These are phyloP conservation scores for Ericerus pela DNA, from an alignment of 1,140 invertebrate species.

Conservation along the genomic window DNA sequence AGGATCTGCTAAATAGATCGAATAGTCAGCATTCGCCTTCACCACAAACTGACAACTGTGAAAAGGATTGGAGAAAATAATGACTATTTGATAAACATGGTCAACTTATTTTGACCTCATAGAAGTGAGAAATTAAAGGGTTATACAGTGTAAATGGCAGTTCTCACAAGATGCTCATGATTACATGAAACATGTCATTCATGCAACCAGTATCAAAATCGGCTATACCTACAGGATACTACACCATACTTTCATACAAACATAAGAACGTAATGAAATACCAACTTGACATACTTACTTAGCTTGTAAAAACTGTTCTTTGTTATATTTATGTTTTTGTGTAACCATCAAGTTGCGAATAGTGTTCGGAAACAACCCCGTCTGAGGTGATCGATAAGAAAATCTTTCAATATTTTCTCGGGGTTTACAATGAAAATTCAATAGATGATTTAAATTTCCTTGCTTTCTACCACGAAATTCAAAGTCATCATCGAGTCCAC, in stretches of 20 bases:
- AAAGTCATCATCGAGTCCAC: constrained; percentile 27
- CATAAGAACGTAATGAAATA: not conserved
- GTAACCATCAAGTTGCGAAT: constrained; percentile 26
- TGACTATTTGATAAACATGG: constrained; percentile 13
- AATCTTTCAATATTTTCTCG: constrained; percentile 30
- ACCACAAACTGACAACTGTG: constrained; percentile 90
- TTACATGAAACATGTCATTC: too few relatives aligned
- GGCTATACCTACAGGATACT: not conserved
- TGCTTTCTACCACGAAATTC: constrained; percentile 50
- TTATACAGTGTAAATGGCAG: not conserved
- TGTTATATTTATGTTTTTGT: constrained; percentile 60
- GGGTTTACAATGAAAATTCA: constrained; percentile 68
- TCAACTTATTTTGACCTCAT: not conserved
- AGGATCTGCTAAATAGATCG: constrained; percentile 58
- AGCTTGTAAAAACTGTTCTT: constrained; percentile 84
- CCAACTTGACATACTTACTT: constrained; percentile 45
- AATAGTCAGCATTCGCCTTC: constrained; percentile 58
- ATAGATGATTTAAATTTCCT: constrained; percentile 79
- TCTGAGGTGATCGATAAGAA: not conserved
- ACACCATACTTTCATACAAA: not conserved
- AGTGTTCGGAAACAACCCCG: constrained; percentile 2
- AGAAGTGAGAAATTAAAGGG: constrained; percentile 8
- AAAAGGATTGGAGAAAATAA: constrained; percentile 24
- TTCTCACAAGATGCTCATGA: too few relatives aligned
- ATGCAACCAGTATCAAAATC: not conserved